A percentile compares a stretch with the other conserved stretches of the same genome.
phyloP scores from a whole-genome alignment of 2,113 vertebrate species.

The Ceyx margarethae region DNA sequence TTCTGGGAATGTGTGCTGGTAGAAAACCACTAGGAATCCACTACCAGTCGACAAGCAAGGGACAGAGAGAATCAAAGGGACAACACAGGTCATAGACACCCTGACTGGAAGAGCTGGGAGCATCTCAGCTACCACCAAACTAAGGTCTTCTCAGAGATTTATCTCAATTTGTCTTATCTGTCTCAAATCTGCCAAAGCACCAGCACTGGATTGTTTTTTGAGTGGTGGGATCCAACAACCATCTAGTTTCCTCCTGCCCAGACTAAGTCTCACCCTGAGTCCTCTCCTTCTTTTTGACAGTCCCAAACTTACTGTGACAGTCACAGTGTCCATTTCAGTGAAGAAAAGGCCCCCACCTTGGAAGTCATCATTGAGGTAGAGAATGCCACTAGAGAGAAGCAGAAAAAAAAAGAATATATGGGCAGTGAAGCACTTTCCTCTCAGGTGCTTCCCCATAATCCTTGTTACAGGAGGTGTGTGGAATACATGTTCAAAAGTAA shows the following conservation, averaged over 20 bases:
- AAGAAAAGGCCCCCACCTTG: constrained; percentile 92
- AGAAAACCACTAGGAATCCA: not conserved
- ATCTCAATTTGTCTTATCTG: constrained; percentile 70
- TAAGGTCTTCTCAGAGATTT: constrained; percentile 43
- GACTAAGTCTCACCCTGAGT: too few relatives aligned
- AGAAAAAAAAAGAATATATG: not conserved
- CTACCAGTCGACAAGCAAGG: not conserved
- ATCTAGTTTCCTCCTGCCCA: not conserved
- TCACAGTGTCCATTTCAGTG: constrained; percentile 86
- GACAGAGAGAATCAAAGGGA: not conserved
- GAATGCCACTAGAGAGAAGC: constrained; percentile 81
- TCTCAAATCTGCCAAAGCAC: constrained; percentile 52
- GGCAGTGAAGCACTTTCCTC: not conserved
- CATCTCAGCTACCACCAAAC: not conserved
- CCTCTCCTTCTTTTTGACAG: not conserved
- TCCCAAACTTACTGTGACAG: constrained; percentile 79
- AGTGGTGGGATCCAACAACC: not conserved
- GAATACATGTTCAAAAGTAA: not conserved
- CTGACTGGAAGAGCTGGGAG: not conserved
- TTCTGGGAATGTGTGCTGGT: accelerated
- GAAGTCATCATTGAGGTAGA: constrained; percentile 95
- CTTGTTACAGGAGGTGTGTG: not conserved
- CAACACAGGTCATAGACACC: not conserved
- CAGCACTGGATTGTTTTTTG: not conserved
- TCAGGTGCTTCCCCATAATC: not conserved